Base-by-base conservation (phyloP, 2,888 invertebrate species). In the Trissolcus japonicus region DNA sequence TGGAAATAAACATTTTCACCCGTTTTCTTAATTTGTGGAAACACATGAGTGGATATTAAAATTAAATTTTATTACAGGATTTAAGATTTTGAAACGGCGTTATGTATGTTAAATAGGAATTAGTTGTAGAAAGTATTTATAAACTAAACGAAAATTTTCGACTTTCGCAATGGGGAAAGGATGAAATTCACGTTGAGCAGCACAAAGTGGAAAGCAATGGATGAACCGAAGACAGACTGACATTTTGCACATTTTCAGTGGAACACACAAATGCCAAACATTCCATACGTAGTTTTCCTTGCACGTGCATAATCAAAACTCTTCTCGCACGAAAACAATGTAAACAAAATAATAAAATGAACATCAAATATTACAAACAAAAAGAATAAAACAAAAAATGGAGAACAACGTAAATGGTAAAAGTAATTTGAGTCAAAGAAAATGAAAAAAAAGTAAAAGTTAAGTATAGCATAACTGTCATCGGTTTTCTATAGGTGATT, bases 201-300 rank as follows among this genome's bases (percentile, higher is more conserved):
- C 29, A 43, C 61, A 48, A 56, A 74, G 67, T 65, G 65, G 55
- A 66, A 61, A 65, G 73, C 59, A 55, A 57, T 67, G 61, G 73
- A 74, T 67, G 66, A 67, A 43, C 43, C 66, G 43, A 66, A 55
- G 65, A 56, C 66, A 50, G 35, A 43, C 73, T 74, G 73, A 74
- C 73, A 74, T 74, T 74, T 74, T 67, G 66, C 73, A 46, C 66
- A 74, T 74, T 74, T 74, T 61, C 61, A 66, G 59, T 61, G 19
- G 16, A 19, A 60, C 60, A 40, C 53, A 60, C 66, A 56, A 74
- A 74, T 67, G 56, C 61, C 73, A 67, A 35, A 46, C 73, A 74
- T 74, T 74, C 66, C 63, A 13, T 40, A 53, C 63, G 63, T 71
- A n/a, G 21, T 21, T 54, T 13, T 6, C 29, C n/a, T n/a, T 6